phyloP scores from a whole-genome alignment of 1,140 invertebrate genomes.

The Zaprionus vittiger region DNA sequence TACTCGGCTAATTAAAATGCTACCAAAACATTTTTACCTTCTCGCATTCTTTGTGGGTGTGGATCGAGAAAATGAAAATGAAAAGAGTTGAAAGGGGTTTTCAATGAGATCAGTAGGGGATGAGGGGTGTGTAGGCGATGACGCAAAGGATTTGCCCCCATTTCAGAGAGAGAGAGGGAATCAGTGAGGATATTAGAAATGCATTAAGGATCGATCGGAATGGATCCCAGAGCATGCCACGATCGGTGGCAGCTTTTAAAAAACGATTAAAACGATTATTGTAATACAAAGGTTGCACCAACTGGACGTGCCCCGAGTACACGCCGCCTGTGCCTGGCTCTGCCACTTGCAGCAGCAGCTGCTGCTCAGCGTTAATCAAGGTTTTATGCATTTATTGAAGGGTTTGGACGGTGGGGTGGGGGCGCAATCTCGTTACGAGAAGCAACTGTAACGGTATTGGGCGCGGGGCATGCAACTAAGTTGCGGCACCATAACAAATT shows the following conservation, averaged over 20 bases:
- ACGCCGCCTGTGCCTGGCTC: not conserved
- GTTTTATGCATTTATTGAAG: constrained; percentile 70
- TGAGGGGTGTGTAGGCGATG: constrained; percentile 68
- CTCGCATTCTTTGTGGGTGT: constrained; percentile 37
- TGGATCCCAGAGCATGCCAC: constrained; percentile 4
- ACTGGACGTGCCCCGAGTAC: not conserved
- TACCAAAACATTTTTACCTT: constrained; percentile 65
- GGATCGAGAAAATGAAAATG: constrained; percentile 15
- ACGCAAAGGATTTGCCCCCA: constrained; percentile 63
- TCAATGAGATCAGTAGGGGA: not conserved
- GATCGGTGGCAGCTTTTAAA: constrained; percentile 58
- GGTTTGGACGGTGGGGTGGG: not conserved
- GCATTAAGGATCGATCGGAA: constrained; percentile 54
- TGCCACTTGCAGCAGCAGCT: constrained; percentile 26
- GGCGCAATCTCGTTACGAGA: constrained; percentile 60
- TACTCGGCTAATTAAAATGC: constrained; percentile 74
- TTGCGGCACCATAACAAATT: constrained; percentile 49
- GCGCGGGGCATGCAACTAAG: constrained; percentile 50
- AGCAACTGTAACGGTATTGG: constrained; percentile 61
- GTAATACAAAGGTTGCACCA: not conserved
- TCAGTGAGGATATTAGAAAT: constrained; percentile 64
- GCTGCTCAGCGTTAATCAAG: constrained; percentile 67
- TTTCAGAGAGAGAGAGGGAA: not conserved
- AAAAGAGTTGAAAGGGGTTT: constrained; percentile 32
- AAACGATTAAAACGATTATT: constrained; percentile 35